Base-by-base conservation (phyloP, 2,888 invertebrate genomes). In the Epiblema foenella region DNA sequence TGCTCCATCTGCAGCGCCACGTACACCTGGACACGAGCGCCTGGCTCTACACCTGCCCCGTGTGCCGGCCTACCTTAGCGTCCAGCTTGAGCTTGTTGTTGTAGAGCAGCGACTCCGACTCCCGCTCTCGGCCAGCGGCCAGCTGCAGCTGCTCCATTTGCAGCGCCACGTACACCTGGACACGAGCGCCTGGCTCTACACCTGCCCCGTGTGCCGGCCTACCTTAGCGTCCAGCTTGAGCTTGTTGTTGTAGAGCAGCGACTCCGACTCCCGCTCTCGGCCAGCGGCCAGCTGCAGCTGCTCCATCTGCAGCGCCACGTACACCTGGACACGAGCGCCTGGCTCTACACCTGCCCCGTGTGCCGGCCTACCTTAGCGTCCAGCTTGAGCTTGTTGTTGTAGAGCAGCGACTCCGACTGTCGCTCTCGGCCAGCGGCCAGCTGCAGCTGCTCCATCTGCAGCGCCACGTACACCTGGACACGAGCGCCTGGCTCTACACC, bases 151-250 rank as follows among this genome's bases (percentile, higher is more conserved):
- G 95, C 69, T 95, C 95, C 79, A 96, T 88, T n/a, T n/a, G n/a
- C n/a, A n/a, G n/a, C n/a, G n/a, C n/a, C n/a, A n/a, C n/a, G n/a
- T 95, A 94, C 74, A 96, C 90, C 73, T 94, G 95, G 8, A 95
- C 95, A 58, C 94, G 84, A 46, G 90, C 87, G 1, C 74, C 67
- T 66, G 79, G 78, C 42, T 82, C 84, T 0, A 74, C n/a, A n/a
- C n/a, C n/a, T n/a, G 74, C 0, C 85, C 85, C 0, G 66, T 0
- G 33, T 33, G 8, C 74, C 2, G 1, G 9, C 10, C 9, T 60
- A 95, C 95, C 94, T 95, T 95, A 9, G 96, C 95, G 78, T 96
- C 96, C 59, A 96, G 87, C 68, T 93, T 93, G 4, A 93, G 81
- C 73, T 92, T 93, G 71, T 85, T 94, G 88, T 83, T 94, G 86